Percentiles rank a stretch among this genome's conserved stretches.
phyloP scores from a whole-genome alignment of 2,113 vertebrate genomes.

The Camelus dromedarius region DNA sequence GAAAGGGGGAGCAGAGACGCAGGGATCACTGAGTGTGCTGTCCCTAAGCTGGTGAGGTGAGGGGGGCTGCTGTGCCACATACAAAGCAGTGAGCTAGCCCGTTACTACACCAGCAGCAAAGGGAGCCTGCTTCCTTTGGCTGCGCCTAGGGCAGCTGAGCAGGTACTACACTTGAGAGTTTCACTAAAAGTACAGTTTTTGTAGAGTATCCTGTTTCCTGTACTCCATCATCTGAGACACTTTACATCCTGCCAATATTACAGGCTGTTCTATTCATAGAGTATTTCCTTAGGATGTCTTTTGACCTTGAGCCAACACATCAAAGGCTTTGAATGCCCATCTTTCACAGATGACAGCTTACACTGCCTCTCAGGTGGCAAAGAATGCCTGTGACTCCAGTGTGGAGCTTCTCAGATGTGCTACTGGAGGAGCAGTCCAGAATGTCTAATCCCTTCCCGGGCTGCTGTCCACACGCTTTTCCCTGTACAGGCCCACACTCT shows the following conservation, averaged over 20 bases:
- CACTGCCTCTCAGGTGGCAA: slow-evolving; percentile 91
- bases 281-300: slow-evolving; percentile 89
- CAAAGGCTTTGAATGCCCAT: slow-evolving; percentile 91
- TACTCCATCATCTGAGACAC: background rate
- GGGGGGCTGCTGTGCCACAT: accelerated
- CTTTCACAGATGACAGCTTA: slow-evolving; percentile 92
- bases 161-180: background rate
- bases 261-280: background rate
- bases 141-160: background rate
- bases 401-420: slow-evolving; percentile 90
- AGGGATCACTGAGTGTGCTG: background rate
- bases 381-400: slow-evolving; percentile 91
- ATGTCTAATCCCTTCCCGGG: slow-evolving; percentile 88
- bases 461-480: slow-evolving; percentile 90
- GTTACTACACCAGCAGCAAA: background rate
- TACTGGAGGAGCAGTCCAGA: slow-evolving; percentile 88
- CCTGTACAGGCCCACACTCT: slow-evolving; percentile 90
- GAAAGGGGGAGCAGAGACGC: background rate
- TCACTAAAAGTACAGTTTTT: background rate
- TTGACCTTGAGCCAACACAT: slow-evolving; percentile 91
- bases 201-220: background rate
- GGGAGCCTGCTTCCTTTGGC: background rate
- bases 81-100: background rate
- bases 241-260: background rate
- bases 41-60: accelerated